Evolutionary conservation across 1,140 invertebrate genomes (phyloP), one percentile per base, ranked within the genome.

Genomic region (Achroia grisella): DNA sequence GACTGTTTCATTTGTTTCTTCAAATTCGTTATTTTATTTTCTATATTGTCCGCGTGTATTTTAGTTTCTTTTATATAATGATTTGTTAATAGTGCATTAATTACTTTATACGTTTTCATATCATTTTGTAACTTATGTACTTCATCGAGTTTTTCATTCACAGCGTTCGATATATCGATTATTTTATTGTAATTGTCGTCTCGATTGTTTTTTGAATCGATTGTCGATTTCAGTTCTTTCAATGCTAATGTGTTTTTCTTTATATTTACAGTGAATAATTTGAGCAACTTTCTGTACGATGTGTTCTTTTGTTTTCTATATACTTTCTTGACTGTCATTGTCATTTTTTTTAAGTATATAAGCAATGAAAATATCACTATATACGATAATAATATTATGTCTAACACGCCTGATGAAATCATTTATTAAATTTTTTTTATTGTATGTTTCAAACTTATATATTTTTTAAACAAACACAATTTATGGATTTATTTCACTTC

Each of bases 61-160:
- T 57, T 76, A 0, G 75, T 85, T 47, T 78, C 58, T 55, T 78
- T 81, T 31, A 85, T 73, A 12, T 85, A 82, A 51, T 85, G 74
- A 30, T 85, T 83, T 0, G 81, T 85, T 15, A 85, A 29, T 34
- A 85, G 72, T 0, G 81, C 79, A 34, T 85, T 85, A 14, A 85
- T 72, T 0, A 78, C 81, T 67, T 62, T 65, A 12, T 82, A 85
- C 54, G 83, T 82, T 68, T 80, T 85, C 0, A 85, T 85, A 35
- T 85, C 81, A 55, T 73, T 83, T 43, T 79, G 56, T 30, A 85
- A 50, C 60, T 82, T 85, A 35, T 78, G 63, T 9, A 85, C 71
- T 10, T 76, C 48, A 39, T 85, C 78, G 14, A 85, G 60, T 70
- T 85, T 85, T 12, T 85, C 77, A 64, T 85, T 74, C 1, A 85